Evolutionary conservation across 2,797 vertebrate genomes (phyloP), one percentile per base, ranked within the genome.

Genomic region (Melopsittacus undulatus): DNA sequence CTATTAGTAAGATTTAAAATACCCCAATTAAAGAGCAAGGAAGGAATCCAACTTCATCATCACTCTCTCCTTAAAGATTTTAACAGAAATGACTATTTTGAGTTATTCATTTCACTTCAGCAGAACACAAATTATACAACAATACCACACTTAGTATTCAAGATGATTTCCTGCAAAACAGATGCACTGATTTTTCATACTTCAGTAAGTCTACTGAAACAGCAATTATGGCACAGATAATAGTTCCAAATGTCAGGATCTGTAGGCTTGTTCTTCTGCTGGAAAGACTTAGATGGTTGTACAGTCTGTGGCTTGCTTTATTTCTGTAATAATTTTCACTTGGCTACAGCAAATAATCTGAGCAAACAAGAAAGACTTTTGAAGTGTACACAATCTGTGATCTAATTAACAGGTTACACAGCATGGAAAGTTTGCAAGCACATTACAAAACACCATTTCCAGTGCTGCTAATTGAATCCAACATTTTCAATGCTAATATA

Each of bases 391-490:
- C 76, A 78, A 73, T 46, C 83, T 86, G 56, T 49, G 79, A 81
- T 62, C 49, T 76, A 69, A 92, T 73, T 81, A 81, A 84, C 70
- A 92, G 81, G 92, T 30, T 93, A 69, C 56, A 79, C 2, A 82
- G 78, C 54, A 48, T 27, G 43, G 52, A 34, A 92, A 87, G 90
- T 89, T 82, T 84, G 86, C 64, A 87, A 94, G 90, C 80, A 76
- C 0, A 7, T 66, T 73, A 56, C 43, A 84, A 76, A 95, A 67
- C 86, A 87, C 80, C n/a, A 21, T 57, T 90, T 61, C 63, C 86
- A 87, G 68, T 26, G 51, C 74, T 84, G 74, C 68, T 89, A 87
- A 87, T 3, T 61, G 63, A 34, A 84, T 38, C 52, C 56, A 63
- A 30, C 9, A 26, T 29, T 83, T 91, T 59, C 80, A 56, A 2